Evolutionary conservation across 2,797 vertebrate genomes (phyloP).

Genomic region (Hemitrygon akajei): DNA sequence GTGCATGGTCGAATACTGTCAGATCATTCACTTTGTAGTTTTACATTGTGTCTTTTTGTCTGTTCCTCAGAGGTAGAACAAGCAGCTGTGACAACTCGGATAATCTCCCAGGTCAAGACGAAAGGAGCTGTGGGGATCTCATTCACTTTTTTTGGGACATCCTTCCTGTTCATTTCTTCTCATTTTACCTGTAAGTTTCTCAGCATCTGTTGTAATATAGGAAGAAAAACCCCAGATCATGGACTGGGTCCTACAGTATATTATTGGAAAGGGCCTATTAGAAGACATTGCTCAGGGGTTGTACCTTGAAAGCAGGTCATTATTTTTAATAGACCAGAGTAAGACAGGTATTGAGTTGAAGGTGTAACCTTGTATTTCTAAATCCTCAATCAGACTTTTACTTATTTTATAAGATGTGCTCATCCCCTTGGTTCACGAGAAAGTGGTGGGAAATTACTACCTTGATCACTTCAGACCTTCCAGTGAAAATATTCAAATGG

Average conservation of each 20-base stretch:
- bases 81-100: slow-evolving; percentile 87
- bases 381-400: background rate
- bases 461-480: no score
- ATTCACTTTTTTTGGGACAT: slow-evolving; percentile 94
- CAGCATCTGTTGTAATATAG: background rate
- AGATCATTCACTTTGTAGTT: background rate
- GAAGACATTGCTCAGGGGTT: background rate
- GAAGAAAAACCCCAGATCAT: background rate
- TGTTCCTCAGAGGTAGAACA: slow-evolving; percentile 76
- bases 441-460: no score
- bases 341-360: background rate
- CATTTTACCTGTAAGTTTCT: slow-evolving; percentile 90
- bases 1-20: background rate
- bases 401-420: no score
- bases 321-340: background rate
- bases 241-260: background rate
- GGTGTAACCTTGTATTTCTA: background rate
- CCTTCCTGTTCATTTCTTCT: slow-evolving; percentile 94
- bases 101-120: slow-evolving; percentile 96
- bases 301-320: background rate
- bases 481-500: no score
- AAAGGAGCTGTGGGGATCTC: slow-evolving; percentile 84
- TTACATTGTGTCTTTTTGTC: background rate
- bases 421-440: no score
- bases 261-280: background rate